Conservation (phyloP, 2,113 vertebrate species). For the Coregonus clupeaformis region DNA sequence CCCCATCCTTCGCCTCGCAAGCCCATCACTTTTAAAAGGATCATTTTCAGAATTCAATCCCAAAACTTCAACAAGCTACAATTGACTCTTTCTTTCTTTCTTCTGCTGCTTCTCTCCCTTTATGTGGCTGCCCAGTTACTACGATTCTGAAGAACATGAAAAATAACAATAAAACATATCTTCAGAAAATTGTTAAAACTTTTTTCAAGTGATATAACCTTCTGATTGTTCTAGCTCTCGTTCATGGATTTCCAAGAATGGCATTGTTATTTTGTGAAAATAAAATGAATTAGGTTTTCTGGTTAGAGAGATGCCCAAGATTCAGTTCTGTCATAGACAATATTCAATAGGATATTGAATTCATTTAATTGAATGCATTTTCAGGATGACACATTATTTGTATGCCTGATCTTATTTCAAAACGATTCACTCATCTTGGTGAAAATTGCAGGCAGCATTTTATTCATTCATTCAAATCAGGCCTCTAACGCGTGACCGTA, state of each 20-base stretch:
- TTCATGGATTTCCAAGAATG: constrained; percentile 17
- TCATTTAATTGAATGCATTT: too few species aligned
- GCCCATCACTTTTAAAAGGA: constrained; percentile 78
- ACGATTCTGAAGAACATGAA: constrained; percentile 54
- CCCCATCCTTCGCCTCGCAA: constrained; percentile 69
- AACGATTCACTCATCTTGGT: constrained; percentile 6
- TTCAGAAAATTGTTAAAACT: constrained; percentile 53
- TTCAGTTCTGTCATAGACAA: neutral
- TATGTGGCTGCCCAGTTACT: constrained; percentile 58
- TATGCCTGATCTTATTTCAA: neutral
- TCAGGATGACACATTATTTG: neutral
- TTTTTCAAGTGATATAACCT: constrained; percentile 34
- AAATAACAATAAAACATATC: constrained; percentile 63
- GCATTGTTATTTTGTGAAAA: constrained; percentile 40
- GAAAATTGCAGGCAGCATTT: neutral
- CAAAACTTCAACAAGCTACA: constrained; percentile 81
- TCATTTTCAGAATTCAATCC: constrained; percentile 83
- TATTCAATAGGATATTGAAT: neutral
- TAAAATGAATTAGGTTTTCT: neutral
- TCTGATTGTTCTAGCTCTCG: constrained; percentile 28
- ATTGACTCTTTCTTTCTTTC: constrained; percentile 62
- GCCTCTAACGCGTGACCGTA: neutral
- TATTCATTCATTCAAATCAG: neutral
- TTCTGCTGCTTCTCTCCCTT: constrained; percentile 42
- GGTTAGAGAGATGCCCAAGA: neutral